Base-by-base conservation (phyloP, 35 echinoderm and acorn worm genomes). In the Nesometra sesokonis region DNA sequence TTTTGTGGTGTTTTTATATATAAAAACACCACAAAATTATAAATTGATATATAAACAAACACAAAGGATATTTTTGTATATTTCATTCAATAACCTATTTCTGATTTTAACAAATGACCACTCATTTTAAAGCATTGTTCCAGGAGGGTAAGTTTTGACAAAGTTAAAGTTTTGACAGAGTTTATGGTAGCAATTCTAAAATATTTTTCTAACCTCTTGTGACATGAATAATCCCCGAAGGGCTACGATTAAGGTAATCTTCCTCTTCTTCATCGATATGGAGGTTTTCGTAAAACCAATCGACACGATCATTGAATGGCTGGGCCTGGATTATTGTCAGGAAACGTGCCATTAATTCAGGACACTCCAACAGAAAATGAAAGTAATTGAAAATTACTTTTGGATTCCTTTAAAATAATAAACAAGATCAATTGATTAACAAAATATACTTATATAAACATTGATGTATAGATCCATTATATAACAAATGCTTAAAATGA, bases 301-400 rank as follows among this genome's bases (percentile, higher is more conserved):
- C 81, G 8, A 35, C 37, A 30, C 81, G 34, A 9, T 37, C n/a
- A 17, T 39, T 35, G 23, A 83, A 83, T 23, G 81, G 81, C 81
- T 83, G 81, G 23, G 81, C 17, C 32, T 83, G 34, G 30, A 83
- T 83, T 11, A 83, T 83, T 13, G 9, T 35, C 34, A 83, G 34
- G 81, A 83, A 83, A 9, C 81, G 13, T 83, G 81, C 34, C 81
- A 83, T 83, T 31, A 83, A 39, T n/a, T 83, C 81, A 23, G 81
- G 81, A 39, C 81, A 83, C 36, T 83, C 81, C 81, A 83, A 30
- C 30, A 83, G 30, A 30, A 83, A 83, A 39, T 83, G 11, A 83
- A 83, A 83, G 35, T 83, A 83, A 39, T 83, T 38, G 27, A 83
- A 83, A 4, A 83, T 83, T 37, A 83, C 37, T 29, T 30, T 83